Evolutionary conservation across 1,140 invertebrate species (phyloP), one percentile per base, ranked within the genome.

Genomic region (Bradysia coprophila): DNA sequence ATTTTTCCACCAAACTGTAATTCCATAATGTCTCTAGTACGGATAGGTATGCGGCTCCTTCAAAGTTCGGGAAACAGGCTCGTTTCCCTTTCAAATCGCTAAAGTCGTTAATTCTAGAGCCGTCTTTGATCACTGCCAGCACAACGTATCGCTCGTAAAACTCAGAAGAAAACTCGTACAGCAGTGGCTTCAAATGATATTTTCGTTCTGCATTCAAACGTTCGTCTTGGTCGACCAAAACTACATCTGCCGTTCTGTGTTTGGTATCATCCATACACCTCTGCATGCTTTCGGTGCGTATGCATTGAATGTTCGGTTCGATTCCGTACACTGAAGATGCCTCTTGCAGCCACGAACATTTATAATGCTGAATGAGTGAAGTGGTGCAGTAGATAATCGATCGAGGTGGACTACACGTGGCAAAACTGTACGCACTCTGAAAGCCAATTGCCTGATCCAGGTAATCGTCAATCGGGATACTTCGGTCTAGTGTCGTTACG

Each of bases 341-440:
- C 50, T 81, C 73, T 46, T 71, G 67, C 48, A 87, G 51, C 74
- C 76, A 81, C 9, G 72, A 65, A 51, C 85, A 89, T 50, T 88
- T 87, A 22, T 69, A 66, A 23, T 71, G 67, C 44, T 78, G 76
- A 1, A 76, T 51, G 28, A 73, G 66, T 0, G 75, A 75, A 0
- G 69, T 68, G 0, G 76, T 76, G 48, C 78, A 82, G 33, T 78
- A 61, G 0, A 66, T 65, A 22, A 76, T 64, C 19, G 69, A 66
- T 5, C 76, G 64, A 0, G 74, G 70, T 0, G 76, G 76, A 51
- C 71, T 68, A 49, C 78, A 82, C 1, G 68, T 66, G 1, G 65
- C 62, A 44, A 71, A 71, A 45, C 67, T 71, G 48, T 76, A 75
- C 0, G 75, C 75, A 40, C 71, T 73, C 24, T 66, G 49, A 47